Evolutionary conservation across 2,888 invertebrate genomes (phyloP), one percentile per base, ranked within the genome.

Genomic region (Colostygia pectinataria): DNA sequence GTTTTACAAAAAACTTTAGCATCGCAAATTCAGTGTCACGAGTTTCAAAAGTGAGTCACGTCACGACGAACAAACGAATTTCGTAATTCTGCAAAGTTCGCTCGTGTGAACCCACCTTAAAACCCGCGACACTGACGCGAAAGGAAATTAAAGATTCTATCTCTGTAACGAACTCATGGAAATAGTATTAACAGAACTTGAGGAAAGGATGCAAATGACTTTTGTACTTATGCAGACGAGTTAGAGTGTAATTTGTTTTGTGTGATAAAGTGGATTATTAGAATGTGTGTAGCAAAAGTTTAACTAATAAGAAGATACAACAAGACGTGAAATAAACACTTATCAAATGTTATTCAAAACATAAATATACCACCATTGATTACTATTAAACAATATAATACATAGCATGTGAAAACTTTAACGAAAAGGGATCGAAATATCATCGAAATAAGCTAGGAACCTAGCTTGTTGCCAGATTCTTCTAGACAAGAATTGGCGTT

Each of bases 111-210:
- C 37, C 20, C 32, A 46, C 46, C 46, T 46, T 34, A 40, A 33
- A 40, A 10, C 33, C 18, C 41, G 34, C 39, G 74, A 73, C 77
- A 75, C 63, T 69, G 71, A 73, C 71, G 68, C 63, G 61, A 68
- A 66, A 80, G 84, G 83, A 86, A 85, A 86, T 85, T 85, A 85
- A 83, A 83, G 84, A 86, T 86, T 83, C 76, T 84, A 85, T 85
- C 86, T 75, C 51, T 65, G 77, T 79, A 78, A 80, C 79, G 75
- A 80, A 80, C 73, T 77, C 65, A 61, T 73, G 70, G 68, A 64
- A 64, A 71, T 78, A 73, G 69, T 65, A 75, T 75, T 71, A 71
- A 68, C 66, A 71, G 69, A 73, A 77, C 72, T 70, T 67, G 55
- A 53, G 39, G 49, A 46, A 20, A 53, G 41, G 53, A 44, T 43